These are phyloP conservation scores for Diphyllodes magnificus DNA, from an alignment of 2,113 vertebrate species.

Conservation along the genomic window DNA sequence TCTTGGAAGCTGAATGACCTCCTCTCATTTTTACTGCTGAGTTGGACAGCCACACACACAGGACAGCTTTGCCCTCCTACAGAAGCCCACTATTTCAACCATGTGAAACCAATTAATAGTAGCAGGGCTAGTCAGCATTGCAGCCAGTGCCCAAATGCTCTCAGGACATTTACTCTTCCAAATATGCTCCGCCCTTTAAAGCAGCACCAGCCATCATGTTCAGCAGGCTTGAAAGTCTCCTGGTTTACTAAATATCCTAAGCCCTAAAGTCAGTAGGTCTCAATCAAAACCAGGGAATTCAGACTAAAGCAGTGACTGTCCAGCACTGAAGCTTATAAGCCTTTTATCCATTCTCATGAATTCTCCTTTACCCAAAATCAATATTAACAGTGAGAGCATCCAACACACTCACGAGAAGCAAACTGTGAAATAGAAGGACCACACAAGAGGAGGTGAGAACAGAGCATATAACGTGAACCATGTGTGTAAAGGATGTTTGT, in stretches of 20 bases:
- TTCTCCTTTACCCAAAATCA: not conserved
- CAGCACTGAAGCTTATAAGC: not conserved
- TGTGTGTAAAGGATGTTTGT: not conserved
- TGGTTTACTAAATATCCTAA: not conserved
- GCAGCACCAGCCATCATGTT: not conserved
- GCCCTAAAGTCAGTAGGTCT: not conserved
- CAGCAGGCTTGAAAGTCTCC: not conserved
- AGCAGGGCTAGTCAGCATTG: not conserved
- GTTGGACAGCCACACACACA: not conserved
- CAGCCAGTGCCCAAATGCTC: not conserved
- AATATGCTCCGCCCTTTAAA: not conserved
- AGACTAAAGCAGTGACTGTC: not conserved
- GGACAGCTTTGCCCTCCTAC: not conserved
- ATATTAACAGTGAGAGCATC: not conserved
- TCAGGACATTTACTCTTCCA: not conserved
- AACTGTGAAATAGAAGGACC: not conserved
- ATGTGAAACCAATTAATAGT: rapidly evolving
- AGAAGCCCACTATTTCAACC: not conserved
- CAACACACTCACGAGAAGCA: not conserved
- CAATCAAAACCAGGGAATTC: not conserved
- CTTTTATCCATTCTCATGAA: not conserved
- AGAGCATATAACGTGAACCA: not conserved
- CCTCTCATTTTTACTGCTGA: not conserved
- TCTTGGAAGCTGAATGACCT: not conserved
- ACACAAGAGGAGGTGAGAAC: not conserved